Percentiles rank a stretch among this genome's conserved stretches.
These are phyloP conservation scores for Bungarus multicinctus DNA, from an alignment of 2,113 vertebrate genomes.

Conservation along the genomic window DNA sequence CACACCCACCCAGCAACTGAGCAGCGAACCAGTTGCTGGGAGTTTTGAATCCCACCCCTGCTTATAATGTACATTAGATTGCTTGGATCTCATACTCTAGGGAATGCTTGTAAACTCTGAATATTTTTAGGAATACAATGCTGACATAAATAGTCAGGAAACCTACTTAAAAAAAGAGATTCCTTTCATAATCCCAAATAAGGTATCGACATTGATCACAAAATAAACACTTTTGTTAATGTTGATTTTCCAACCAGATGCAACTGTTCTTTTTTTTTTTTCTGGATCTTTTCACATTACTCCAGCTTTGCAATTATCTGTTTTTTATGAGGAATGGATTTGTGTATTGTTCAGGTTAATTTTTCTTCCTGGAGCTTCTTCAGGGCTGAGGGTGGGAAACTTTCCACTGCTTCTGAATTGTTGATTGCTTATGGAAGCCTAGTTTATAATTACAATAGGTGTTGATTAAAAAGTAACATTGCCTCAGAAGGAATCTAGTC, in stretches of 20 bases:
- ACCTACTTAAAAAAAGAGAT: not conserved
- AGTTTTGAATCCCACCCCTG: too few species aligned
- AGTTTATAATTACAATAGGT: not conserved
- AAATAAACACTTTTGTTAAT: not conserved
- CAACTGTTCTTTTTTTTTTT: not conserved
- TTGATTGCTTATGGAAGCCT: not conserved
- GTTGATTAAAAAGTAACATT: not conserved
- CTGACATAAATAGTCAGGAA: not conserved
- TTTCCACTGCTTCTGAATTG: slow-evolving; percentile 5
- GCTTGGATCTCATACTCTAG: not conserved
- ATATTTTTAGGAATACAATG: not conserved
- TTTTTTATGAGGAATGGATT: slow-evolving; percentile 9
- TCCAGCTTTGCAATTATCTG: not conserved
- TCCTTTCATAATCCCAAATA: not conserved
- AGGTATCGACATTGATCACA: not conserved
- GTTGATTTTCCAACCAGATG: slow-evolving; percentile 1
- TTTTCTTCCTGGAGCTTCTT: slow-evolving; percentile 1
- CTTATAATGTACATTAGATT: not conserved
- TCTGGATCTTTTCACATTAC: not conserved
- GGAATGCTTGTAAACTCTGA: not conserved
- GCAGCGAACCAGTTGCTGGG: too few species aligned
- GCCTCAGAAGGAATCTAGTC: not conserved
- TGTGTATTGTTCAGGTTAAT: not conserved
- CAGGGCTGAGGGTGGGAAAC: not conserved
- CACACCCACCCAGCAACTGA: too few species aligned